Evolutionary conservation across 2,797 vertebrate genomes (phyloP).

Genomic region (Urocyon cinereoargenteus): DNA sequence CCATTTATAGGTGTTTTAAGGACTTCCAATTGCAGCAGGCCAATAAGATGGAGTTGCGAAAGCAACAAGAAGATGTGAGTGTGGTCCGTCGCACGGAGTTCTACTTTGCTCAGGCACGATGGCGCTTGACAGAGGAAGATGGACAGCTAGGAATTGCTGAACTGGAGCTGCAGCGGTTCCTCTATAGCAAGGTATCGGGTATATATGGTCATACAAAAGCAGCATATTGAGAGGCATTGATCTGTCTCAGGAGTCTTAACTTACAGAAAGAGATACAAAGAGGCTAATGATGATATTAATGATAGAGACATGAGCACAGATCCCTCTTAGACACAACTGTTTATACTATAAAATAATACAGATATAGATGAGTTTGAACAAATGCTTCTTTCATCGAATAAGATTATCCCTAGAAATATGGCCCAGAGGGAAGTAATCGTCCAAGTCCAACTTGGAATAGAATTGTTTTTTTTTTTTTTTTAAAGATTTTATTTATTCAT

Average conservation of each 20-base stretch:
- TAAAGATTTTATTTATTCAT: no score
- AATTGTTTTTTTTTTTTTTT: background rate
- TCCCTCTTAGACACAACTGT: background rate
- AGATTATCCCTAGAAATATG: constrained; percentile 16
- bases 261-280: background rate
- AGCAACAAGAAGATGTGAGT: constrained; percentile 96
- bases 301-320: constrained; percentile 47
- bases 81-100: constrained; percentile 97
- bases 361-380: background rate
- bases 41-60: constrained; percentile 98
- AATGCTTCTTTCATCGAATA: constrained; percentile 13
- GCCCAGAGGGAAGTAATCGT: constrained; percentile 14
- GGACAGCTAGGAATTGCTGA: constrained; percentile 99
- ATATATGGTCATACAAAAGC: background rate
- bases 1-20: constrained; percentile 94
- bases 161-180: constrained; percentile 97
- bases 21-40: constrained; percentile 98
- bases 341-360: constrained; percentile 48
- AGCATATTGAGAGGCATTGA: background rate
- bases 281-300: constrained; percentile 1
- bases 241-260: background rate
- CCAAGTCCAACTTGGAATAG: background rate
- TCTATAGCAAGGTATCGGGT: constrained; percentile 96
- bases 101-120: constrained; percentile 98
- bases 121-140: constrained; percentile 98